Evolutionary conservation across 2,888 invertebrate species (phyloP), one percentile per base, ranked within the genome.

Genomic region (Drosophila colorata): DNA sequence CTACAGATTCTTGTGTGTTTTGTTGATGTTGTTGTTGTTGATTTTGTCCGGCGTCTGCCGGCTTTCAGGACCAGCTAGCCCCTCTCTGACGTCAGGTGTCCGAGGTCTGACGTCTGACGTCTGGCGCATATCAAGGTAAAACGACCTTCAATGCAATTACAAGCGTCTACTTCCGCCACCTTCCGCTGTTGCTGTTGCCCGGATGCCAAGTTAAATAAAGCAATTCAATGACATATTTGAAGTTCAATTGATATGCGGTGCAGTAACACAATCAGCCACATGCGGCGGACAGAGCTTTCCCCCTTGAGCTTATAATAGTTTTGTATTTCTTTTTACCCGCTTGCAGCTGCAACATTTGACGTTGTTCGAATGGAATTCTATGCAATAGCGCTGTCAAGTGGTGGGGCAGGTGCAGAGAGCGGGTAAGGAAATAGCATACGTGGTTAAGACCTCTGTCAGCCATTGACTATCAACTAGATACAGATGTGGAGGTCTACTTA

Each of bases 81-180:
- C 20, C 25, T n/a, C 13, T 31, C 23, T 55, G 60, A 69, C 59
- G 69, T 68, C 60, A 69, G 28, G 11, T 5, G 33, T n/a, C 47
- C 31, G 53, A 49, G 49, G 18, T 14, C 58, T 35, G 47, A 6
- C 20, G 16, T n/a, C 47, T 35, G 53, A 49, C 53, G 18, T 14
- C 58, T 35, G 47, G 8, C 20, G 16, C 13, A 25, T 35, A 13
- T 40, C 35, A 71, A 53, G 40, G 52, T 33, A 31, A 53, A 16
- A 9, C 31, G 33, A 16, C 58, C 60, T 59, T 48, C 13, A 46
- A 40, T 31, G 52, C 38, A 37, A 61, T 66, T 55, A 67, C 18
- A 2, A 14, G 28, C 31, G 28, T 2, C 7, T 14, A 23, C 23
- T 2, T 11, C 9, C 8, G 6, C 11, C 11, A 31, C 0, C 31